Conservation (phyloP, 2,888 invertebrate genomes). For the Brachynemurus nebulosus region DNA sequence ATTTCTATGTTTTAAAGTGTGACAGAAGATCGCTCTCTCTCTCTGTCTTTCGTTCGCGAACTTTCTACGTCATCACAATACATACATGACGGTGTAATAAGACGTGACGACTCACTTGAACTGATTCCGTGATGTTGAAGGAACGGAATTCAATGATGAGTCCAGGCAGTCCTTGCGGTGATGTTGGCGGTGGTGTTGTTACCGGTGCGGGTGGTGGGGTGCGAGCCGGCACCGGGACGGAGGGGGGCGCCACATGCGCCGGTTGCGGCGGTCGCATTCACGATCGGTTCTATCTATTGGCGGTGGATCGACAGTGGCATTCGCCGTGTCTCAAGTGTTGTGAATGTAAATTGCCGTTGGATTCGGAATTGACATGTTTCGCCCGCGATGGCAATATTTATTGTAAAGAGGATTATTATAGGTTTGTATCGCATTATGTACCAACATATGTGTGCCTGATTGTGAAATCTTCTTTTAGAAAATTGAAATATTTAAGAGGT, state of each 20-base stretch:
- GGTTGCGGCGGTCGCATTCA: slow-evolving; percentile 48
- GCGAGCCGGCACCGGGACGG: slow-evolving; percentile 23
- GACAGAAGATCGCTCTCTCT: too few species aligned
- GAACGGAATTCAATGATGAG: slow-evolving; percentile 44
- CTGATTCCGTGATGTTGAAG: slow-evolving; percentile 52
- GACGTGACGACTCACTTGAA: too few species aligned
- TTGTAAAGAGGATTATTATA: slow-evolving; percentile 89
- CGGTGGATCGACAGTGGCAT: slow-evolving; percentile 85
- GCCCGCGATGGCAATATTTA: slow-evolving; percentile 80
- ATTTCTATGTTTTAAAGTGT: too few species aligned
- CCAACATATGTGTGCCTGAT: background rate
- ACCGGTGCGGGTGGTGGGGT: slow-evolving; percentile 13
- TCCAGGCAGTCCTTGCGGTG: slow-evolving; percentile 19
- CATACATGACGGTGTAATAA: too few species aligned
- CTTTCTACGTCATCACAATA: too few species aligned
- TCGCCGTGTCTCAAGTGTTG: slow-evolving; percentile 70
- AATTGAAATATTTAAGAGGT: too few species aligned
- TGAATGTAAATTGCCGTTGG: slow-evolving; percentile 71
- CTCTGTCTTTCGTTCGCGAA: too few species aligned
- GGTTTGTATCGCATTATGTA: slow-evolving; percentile 39
- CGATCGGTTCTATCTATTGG: slow-evolving; percentile 58
- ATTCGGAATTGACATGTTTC: slow-evolving; percentile 79
- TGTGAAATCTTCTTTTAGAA: too few species aligned
- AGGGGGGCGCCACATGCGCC: slow-evolving; percentile 35
- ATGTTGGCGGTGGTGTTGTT: background rate